Conservation (phyloP, 1,140 invertebrate genomes). For the Meteorus sp. region DNA sequence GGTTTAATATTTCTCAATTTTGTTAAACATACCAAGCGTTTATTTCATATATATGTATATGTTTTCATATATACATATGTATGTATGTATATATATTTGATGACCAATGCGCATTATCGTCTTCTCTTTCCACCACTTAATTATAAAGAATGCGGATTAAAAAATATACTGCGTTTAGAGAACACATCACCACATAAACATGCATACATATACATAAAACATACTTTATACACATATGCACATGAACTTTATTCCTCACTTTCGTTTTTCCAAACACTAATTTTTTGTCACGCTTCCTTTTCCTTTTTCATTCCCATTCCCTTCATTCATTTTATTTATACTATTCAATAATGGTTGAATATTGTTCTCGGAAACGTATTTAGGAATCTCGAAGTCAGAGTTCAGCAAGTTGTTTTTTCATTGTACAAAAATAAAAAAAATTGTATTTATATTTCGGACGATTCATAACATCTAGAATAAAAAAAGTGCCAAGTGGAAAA, state of each 20-base stretch:
- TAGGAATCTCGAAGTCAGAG: background rate
- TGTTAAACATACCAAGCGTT: no score
- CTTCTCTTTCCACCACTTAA: background rate
- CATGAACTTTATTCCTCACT: constrained; percentile 17
- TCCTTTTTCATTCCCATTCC: constrained; percentile 7
- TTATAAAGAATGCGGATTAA: no score
- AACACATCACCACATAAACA: background rate
- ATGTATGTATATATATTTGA: no score
- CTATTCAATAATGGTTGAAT: background rate
- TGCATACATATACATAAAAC: background rate
- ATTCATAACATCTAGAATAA: constrained; percentile 19
- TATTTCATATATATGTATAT: no score
- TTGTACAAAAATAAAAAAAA: constrained; percentile 12
- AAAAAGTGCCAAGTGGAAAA: constrained; percentile 20
- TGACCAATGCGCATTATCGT: no score
- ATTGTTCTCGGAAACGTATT: background rate
- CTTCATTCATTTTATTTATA: background rate
- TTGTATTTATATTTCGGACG: constrained; percentile 24
- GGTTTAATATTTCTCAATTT: background rate
- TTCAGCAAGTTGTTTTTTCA: background rate
- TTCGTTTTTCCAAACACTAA: constrained; percentile 13
- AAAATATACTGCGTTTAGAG: background rate
- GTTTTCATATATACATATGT: no score
- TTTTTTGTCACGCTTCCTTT: constrained; percentile 13
- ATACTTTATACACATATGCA: background rate